Evolutionary conservation across 1,140 invertebrate species (phyloP).

Genomic region (Myzus persicae): DNA sequence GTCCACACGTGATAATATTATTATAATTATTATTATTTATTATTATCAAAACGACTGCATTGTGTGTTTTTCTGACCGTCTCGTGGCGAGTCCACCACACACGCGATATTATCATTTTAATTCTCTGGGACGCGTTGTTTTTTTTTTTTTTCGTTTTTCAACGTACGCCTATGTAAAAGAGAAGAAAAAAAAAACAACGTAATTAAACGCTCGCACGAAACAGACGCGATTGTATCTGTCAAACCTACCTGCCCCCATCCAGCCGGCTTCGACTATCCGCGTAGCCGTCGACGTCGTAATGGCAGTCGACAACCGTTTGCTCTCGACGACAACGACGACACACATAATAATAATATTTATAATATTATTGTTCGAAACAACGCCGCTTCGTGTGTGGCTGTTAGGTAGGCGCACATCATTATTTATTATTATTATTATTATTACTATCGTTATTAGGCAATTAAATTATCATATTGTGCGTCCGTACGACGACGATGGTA

Average conservation of each 20-base stretch:
- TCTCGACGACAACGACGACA: not conserved
- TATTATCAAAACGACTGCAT: not conserved
- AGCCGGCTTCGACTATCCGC: not conserved
- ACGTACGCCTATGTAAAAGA: not conserved
- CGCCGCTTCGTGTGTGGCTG: slow-evolving; percentile 29
- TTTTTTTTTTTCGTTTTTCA: not conserved
- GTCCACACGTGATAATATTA: not conserved
- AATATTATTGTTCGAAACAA: not conserved
- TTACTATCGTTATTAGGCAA: not conserved
- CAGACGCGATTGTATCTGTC: slow-evolving; percentile 21
- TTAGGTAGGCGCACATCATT: not conserved
- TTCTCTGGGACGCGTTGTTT: not conserved
- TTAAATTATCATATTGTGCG: not conserved
- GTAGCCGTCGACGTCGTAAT: not conserved
- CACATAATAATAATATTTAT: not conserved
- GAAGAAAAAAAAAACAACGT: not conserved
- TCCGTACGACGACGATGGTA: no score
- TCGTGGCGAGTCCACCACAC: not conserved
- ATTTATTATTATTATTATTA: not conserved
- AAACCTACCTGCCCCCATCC: not conserved
- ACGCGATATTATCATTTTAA: not conserved
- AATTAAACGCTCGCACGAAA: not conserved
- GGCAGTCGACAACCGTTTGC: not conserved
- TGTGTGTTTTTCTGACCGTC: not conserved
- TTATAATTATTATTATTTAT: not conserved